These are phyloP conservation scores for Calephelis nemesis DNA, from an alignment of 1,140 invertebrate genomes.

Conservation along the genomic window DNA sequence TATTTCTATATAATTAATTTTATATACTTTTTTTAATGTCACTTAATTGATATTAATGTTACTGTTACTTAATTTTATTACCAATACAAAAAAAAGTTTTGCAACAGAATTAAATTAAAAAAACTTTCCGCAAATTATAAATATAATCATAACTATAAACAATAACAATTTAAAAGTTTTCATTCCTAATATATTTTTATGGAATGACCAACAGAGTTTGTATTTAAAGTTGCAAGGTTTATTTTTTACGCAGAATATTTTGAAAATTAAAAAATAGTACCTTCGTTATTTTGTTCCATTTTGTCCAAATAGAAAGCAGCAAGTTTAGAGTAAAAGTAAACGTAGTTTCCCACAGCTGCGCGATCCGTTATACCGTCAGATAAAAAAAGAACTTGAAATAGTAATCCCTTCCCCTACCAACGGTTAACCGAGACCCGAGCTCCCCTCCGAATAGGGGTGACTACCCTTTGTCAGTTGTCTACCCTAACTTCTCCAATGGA, in stretches of 20 bases:
- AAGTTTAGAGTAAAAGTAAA: constrained; percentile 26
- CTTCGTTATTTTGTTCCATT: constrained; percentile 34
- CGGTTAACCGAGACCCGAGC: constrained; percentile 59
- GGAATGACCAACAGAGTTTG: not conserved
- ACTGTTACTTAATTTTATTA: too few species aligned
- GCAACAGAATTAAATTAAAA: too few species aligned
- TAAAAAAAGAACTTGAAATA: constrained; percentile 65
- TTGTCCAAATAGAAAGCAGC: constrained; percentile 18
- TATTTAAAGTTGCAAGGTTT: not conserved
- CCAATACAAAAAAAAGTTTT: too few species aligned
- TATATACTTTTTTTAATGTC: too few species aligned
- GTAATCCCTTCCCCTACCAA: constrained; percentile 63
- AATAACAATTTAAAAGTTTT: too few species aligned
- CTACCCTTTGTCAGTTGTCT: constrained; percentile 59
- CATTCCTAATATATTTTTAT: too few species aligned
- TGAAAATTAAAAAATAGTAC: constrained; percentile 27
- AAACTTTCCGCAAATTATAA: too few species aligned
- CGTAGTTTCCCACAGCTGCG: constrained; percentile 44
- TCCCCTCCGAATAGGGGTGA: constrained; percentile 72
- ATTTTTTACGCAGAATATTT: constrained; percentile 2
- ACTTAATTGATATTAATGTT: too few species aligned
- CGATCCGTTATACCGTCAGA: constrained; percentile 39
- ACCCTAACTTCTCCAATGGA: constrained; percentile 65
- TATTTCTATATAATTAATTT: too few species aligned
- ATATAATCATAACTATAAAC: too few species aligned